Evolutionary conservation across 2,888 invertebrate species (phyloP).

Genomic region (Lithosia quadra): DNA sequence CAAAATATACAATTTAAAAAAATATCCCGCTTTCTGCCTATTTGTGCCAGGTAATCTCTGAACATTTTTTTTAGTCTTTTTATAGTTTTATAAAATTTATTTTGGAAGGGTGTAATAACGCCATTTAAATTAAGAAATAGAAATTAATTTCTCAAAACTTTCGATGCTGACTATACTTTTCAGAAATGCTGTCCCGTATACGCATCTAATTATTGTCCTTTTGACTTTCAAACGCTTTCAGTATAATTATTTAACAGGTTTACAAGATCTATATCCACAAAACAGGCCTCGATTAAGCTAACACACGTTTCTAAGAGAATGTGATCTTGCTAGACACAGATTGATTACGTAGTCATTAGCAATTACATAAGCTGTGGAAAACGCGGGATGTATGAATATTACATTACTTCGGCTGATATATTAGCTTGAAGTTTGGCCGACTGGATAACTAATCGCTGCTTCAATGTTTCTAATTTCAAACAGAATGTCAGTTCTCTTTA

Average conservation of each 20-base stretch:
- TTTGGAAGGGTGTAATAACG: too few relatives aligned
- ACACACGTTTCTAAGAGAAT: conserved; percentile 17
- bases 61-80: too few relatives aligned
- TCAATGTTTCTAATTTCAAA: neutral
- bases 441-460: conserved; percentile 6
- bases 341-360: conserved; percentile 40
- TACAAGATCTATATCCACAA: neutral
- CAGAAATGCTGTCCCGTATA: too few relatives aligned
- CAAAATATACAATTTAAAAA: too few relatives aligned
- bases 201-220: neutral
- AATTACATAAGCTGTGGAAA: conserved; percentile 29
- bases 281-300: conserved; percentile 3
- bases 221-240: neutral
- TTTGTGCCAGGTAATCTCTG: too few relatives aligned
- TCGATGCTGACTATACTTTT: too few relatives aligned
- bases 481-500: too few relatives aligned
- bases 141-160: too few relatives aligned
- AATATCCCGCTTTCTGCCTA: too few relatives aligned
- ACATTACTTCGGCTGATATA: conserved; percentile 24
- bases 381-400: conserved; percentile 38
- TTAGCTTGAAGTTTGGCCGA: conserved; percentile 11
- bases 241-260: neutral
- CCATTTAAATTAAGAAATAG: too few relatives aligned
- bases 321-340: conserved; percentile 33
- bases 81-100: too few relatives aligned